Percentiles rank a stretch among this genome's conserved stretches.
Conservation (phyloP, 1,140 invertebrate species). For the Metopolophium dirhodum region DNA sequence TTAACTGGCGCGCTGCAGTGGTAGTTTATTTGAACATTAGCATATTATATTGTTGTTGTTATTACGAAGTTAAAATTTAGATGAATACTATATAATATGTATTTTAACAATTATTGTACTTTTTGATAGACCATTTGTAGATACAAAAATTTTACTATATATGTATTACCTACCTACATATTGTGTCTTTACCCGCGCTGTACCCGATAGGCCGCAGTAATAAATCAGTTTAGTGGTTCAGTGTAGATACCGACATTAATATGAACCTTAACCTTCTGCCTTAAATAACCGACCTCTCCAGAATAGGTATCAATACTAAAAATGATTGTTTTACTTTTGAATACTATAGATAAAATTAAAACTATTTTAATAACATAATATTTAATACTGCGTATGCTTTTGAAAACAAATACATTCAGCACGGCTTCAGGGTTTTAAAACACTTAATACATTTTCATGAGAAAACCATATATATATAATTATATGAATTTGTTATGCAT, state of each 20-base stretch:
- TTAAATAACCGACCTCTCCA: not conserved
- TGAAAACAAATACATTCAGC: not conserved
- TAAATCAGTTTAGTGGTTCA: not conserved
- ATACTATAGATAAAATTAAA: not conserved
- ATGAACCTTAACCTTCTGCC: not conserved
- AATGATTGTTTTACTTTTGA: not conserved
- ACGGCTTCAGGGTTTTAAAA: not conserved
- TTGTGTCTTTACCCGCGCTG: too few species aligned
- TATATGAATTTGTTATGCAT: too few species aligned
- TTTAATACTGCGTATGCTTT: not conserved
- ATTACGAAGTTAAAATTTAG: not conserved
- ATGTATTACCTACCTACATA: too few species aligned
- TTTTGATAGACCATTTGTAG: too few species aligned
- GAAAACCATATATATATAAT: too few species aligned
- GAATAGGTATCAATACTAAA: not conserved
- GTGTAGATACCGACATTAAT: not conserved
- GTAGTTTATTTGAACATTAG: not conserved
- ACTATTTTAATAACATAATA: not conserved
- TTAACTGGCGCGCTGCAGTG: not conserved
- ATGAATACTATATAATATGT: not conserved
- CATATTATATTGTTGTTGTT: not conserved
- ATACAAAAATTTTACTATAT: too few species aligned
- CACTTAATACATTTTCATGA: not conserved
- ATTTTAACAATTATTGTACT: not conserved
- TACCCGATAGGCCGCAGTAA: too few species aligned